Conservation (phyloP, 1,140 invertebrate species). For the Micrasema minimum region DNA sequence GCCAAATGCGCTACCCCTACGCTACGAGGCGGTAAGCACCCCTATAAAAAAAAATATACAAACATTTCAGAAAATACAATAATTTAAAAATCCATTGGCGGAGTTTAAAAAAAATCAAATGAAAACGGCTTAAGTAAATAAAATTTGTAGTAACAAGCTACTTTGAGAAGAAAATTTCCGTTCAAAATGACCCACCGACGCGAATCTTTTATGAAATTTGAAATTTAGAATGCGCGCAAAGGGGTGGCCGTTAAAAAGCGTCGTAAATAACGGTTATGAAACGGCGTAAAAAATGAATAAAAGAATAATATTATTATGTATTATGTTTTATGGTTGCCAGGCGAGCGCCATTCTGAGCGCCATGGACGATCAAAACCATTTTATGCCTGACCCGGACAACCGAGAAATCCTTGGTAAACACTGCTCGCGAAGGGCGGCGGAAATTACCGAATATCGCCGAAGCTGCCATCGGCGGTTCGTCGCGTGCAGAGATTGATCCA, state of each 20-base stretch:
- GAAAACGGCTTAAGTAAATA: too few relatives aligned
- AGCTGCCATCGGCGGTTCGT: too few relatives aligned
- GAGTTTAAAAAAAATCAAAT: too few relatives aligned
- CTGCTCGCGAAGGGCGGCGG: not conserved
- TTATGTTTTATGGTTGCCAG: slow-evolving; percentile 14
- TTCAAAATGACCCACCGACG: too few relatives aligned
- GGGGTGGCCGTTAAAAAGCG: slow-evolving; percentile 18
- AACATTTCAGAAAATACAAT: too few relatives aligned
- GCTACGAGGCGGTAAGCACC: too few relatives aligned
- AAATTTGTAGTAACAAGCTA: too few relatives aligned
- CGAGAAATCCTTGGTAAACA: slow-evolving; percentile 47
- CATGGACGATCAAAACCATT: slow-evolving; percentile 20
- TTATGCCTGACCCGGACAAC: slow-evolving; percentile 53
- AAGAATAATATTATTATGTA: slow-evolving; percentile 18
- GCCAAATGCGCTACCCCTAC: too few relatives aligned
- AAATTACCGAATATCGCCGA: slow-evolving; percentile 19
- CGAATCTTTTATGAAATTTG: slow-evolving; percentile 24
- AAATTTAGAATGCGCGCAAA: slow-evolving; percentile 14
- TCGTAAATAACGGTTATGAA: slow-evolving; percentile 19
- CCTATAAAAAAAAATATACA: too few relatives aligned
- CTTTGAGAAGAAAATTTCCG: too few relatives aligned
- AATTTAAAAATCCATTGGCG: too few relatives aligned
- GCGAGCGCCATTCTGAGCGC: slow-evolving; percentile 12
- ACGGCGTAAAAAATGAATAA: slow-evolving; percentile 21
- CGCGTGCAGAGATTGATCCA: too few relatives aligned